These are phyloP conservation scores for Orthosia cruda DNA, from an alignment of 2,888 invertebrate genomes.

Conservation along the genomic window DNA sequence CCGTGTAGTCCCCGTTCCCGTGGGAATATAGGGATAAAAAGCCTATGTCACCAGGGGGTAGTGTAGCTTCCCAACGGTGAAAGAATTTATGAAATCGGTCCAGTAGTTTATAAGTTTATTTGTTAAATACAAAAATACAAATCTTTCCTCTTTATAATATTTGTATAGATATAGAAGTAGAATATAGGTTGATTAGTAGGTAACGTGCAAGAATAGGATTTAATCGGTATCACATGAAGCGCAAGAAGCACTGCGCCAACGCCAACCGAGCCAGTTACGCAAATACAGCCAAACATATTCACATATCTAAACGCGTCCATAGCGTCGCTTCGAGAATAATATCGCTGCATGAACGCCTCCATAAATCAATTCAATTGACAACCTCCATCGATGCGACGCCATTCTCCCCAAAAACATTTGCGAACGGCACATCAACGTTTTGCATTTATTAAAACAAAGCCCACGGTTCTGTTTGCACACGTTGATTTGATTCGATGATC, in stretches of 20 bases:
- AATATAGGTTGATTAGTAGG: neutral
- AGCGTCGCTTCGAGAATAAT: constrained; percentile 8
- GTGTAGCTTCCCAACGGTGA: no score
- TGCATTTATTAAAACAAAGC: constrained; percentile 41
- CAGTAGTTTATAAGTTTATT: no score
- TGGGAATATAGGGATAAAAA: no score
- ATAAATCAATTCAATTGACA: constrained; percentile 45
- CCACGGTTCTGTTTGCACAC: constrained; percentile 33
- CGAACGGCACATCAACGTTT: constrained; percentile 26
- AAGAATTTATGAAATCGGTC: no score
- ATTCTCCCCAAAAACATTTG: constrained; percentile 31
- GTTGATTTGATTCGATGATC: constrained; percentile 41
- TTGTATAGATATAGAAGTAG: no score
- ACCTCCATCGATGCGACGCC: constrained; percentile 13
- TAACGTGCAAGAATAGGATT: neutral
- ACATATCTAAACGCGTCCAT: constrained; percentile 5
- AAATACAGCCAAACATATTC: constrained; percentile 25
- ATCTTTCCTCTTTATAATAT: no score
- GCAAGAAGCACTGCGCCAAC: no score
- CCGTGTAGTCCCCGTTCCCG: no score
- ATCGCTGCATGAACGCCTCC: constrained; percentile 8
- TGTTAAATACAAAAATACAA: no score
- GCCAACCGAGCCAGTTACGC: constrained; percentile 11
- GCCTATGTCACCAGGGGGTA: no score
- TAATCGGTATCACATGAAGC: no score